Conservation (phyloP, 2,113 vertebrate species). For the Paradisaea rubra region DNA sequence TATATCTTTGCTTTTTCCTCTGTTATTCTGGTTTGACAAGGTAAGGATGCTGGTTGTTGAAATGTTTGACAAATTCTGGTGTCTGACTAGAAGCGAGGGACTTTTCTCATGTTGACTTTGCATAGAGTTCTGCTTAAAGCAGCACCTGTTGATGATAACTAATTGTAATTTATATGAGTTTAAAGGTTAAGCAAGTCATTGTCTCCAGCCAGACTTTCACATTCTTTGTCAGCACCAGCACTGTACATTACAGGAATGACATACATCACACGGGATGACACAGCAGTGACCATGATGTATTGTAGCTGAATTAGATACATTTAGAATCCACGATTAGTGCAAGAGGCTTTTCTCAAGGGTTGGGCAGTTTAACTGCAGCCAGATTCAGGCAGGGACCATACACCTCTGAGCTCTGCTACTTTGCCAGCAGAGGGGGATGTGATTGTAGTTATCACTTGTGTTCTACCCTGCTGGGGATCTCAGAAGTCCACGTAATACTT, state of each 20-base stretch:
- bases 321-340: too few relatives aligned
- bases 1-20: not conserved
- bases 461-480: not conserved
- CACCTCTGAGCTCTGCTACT: not conserved
- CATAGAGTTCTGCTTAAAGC: not conserved
- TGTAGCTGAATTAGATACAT: not conserved
- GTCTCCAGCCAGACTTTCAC: not conserved
- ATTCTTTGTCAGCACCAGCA: not conserved
- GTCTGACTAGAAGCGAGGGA: not conserved
- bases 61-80: not conserved
- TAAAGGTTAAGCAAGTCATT: not conserved
- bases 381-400: not conserved
- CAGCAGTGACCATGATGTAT: not conserved
- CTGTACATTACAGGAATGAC: rapidly evolving
- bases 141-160: not conserved
- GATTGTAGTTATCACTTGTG: not conserved
- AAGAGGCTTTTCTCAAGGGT: not conserved
- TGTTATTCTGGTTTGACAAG: not conserved
- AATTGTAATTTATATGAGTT: not conserved
- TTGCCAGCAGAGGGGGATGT: slow-evolving; percentile 16
- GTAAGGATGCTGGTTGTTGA: not conserved
- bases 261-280: too few relatives aligned
- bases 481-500: not conserved
- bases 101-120: not conserved
- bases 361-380: not conserved